Conservation (phyloP, 2,888 invertebrate species). For the Syrista parreyssii region DNA sequence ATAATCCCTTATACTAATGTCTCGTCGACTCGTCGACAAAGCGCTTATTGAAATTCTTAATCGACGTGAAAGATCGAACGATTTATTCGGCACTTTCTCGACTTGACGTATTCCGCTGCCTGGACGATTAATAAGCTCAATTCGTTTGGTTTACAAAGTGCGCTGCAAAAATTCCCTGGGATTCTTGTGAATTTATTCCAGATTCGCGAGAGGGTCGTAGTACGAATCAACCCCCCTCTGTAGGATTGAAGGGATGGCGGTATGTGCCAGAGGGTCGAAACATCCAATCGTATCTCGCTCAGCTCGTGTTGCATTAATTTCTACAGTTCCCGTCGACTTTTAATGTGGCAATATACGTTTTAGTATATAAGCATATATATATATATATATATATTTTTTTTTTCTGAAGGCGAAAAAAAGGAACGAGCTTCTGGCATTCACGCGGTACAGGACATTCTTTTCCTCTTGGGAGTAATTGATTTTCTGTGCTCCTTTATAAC, state of each 20-base stretch:
- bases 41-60: neutral
- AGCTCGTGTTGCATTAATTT: neutral
- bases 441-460: neutral
- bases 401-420: neutral
- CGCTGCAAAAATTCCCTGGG: neutral
- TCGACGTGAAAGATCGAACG: neutral
- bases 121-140: slow-evolving; percentile 1
- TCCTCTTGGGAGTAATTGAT: slow-evolving; percentile 38
- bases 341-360: neutral
- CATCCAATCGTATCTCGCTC: neutral
- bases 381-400: neutral
- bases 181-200: neutral
- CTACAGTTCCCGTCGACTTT: neutral
- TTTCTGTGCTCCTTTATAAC: slow-evolving; percentile 36
- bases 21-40: neutral
- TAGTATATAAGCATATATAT: neutral
- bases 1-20: neutral
- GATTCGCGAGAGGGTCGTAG: slow-evolving; percentile 1
- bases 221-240: neutral
- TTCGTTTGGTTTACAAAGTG: neutral
- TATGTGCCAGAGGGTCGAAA: neutral
- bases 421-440: neutral
- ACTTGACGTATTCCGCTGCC: neutral
- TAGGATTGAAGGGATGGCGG: neutral
- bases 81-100: neutral